Evolutionary conservation across 1,140 invertebrate genomes (phyloP).

Genomic region (Palaemon carinicauda): DNA sequence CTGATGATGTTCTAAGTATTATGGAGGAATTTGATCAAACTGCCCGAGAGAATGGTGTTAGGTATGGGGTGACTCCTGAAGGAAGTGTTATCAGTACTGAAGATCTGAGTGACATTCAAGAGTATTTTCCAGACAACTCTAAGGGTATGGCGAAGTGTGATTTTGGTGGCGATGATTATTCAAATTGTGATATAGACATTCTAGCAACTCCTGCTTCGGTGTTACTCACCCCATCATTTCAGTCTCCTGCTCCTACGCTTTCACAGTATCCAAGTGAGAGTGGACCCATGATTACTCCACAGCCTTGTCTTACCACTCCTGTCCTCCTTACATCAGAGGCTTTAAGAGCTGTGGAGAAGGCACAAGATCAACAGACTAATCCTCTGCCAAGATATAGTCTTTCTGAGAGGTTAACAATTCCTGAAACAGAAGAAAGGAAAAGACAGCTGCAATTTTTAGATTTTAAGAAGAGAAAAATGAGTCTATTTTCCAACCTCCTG

Average conservation of each 20-base stretch:
- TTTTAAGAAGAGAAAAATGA: neutral
- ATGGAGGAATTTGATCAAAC: slow-evolving; percentile 49
- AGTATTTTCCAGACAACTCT: too few species aligned
- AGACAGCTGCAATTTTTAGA: neutral
- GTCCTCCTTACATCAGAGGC: slow-evolving; percentile 24
- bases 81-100: slow-evolving; percentile 4
- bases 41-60: slow-evolving; percentile 30
- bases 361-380: neutral
- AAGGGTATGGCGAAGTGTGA: neutral
- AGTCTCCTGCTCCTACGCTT: neutral
- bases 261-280: neutral
- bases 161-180: neutral
- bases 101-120: neutral
- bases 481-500: slow-evolving; percentile 37
- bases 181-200: neutral
- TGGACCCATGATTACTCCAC: slow-evolving; percentile 10
- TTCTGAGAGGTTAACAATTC: neutral
- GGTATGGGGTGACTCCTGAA: slow-evolving; percentile 18
- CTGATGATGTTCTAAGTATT: slow-evolving; percentile 17
- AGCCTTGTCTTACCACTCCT: slow-evolving; percentile 40
- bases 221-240: slow-evolving; percentile 30
- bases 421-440: neutral
- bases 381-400: neutral
- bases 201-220: neutral
- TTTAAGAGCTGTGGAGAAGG: slow-evolving; percentile 5